Evolutionary conservation across 2,888 invertebrate genomes (phyloP), one percentile per base, ranked within the genome.

Genomic region (Plebejus melissa): DNA sequence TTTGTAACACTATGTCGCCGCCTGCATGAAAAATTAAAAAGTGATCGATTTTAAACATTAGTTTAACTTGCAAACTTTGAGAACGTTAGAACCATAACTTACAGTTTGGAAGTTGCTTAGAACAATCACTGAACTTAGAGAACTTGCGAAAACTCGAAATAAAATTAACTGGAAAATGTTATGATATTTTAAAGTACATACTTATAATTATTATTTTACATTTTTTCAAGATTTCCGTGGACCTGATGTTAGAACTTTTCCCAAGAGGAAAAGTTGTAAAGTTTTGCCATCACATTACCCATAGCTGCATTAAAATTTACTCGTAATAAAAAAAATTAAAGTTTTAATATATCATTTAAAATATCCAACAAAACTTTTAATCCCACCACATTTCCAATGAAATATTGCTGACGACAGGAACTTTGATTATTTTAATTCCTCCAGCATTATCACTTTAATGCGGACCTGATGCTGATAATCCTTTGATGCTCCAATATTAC

Each of bases 21-120:
- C 22, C 28, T 9, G 60, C 60, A 60, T 60, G 60, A 60, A 28
- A 60, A 60, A 28, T 58, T 58, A 58, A 58, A 58, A 58, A 58
- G 22, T 58, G 22, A 58, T 58, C 60, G 60, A 60, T 60, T 60
- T 60, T 28, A 60, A 28, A 60, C 28, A 60, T 60, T 60, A 9
- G 9, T 60, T 60, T 4, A 60, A 60, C 9, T 60, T 28, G 9
- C 9, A 60, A 60, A 60, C 28, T 58, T 57, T 11, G 11, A 28
- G 28, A 60, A 28, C 28, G 11, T 60, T 60, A 7, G 9, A 58
- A 28, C 22, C 28, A 60, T 60, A 28, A 60, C 60, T 60, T 60
- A 60, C 60, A 28, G 28, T 60, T 60, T 7, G 9, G 60, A 60
- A 28, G 28, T 60, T 60, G 28, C 28, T 58, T 0, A 57, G n/a